Evolutionary conservation across 53 echinoderm and acorn worm genomes (phyloP).

Genomic region (Arbacia lixula): DNA sequence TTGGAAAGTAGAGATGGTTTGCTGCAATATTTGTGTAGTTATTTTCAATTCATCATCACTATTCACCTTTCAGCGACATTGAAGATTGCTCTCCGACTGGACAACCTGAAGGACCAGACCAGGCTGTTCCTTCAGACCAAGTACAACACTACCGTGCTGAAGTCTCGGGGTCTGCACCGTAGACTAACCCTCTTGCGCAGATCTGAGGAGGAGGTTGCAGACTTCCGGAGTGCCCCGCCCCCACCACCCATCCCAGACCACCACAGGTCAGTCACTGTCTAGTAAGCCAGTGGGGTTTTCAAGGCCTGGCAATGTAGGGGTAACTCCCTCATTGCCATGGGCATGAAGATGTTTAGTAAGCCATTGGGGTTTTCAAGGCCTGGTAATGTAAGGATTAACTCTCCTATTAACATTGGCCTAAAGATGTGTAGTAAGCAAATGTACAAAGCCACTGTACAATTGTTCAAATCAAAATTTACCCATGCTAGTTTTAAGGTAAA

Average conservation of each 20-base stretch:
- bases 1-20: too few relatives aligned
- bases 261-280: not conserved
- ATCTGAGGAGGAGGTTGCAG: not conserved
- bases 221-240: not conserved
- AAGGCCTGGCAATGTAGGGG: too few relatives aligned
- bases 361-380: too few relatives aligned
- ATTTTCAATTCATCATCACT: not conserved
- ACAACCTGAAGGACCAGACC: constrained; percentile 55
- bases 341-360: too few relatives aligned
- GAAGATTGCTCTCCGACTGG: constrained; percentile 49
- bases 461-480: too few relatives aligned
- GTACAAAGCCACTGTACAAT: too few relatives aligned
- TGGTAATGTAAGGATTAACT: too few relatives aligned
- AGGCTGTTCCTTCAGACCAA: constrained; percentile 62
- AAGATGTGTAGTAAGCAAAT: not conserved
- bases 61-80: constrained; percentile 53
- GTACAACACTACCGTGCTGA: constrained; percentile 70
- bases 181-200: constrained; percentile 57
- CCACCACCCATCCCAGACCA: constrained; percentile 14
- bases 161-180: constrained; percentile 72
- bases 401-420: not conserved
- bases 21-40: too few relatives aligned
- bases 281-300: not conserved
- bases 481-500: too few relatives aligned
- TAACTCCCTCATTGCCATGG: too few relatives aligned